Percentiles rank a stretch among this genome's conserved stretches.
Evolutionary conservation across 2,888 invertebrate species (phyloP).

Genomic region (Acrobasis suavella): DNA sequence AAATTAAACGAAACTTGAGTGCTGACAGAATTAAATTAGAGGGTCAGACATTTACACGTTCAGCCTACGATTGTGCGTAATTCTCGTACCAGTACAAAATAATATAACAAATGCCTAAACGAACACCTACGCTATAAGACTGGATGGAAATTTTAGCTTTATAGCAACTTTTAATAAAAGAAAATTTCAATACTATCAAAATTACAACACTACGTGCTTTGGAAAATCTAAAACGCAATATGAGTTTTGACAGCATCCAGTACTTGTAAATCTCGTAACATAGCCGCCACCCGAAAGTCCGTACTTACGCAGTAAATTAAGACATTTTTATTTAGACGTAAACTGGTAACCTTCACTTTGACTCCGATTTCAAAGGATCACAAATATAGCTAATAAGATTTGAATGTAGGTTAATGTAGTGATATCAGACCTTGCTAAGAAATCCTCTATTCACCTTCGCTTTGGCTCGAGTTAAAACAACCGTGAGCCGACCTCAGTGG

Average conservation of each 20-base stretch:
- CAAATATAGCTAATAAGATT: conserved; percentile 35
- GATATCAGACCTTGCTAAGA: conserved; percentile 29
- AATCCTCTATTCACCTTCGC: conserved; percentile 58
- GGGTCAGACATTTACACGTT: too few relatives aligned
- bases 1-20: not conserved
- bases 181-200: too few relatives aligned
- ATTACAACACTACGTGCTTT: too few relatives aligned
- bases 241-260: not conserved
- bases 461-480: conserved; percentile 46
- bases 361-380: conserved; percentile 38
- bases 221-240: too few relatives aligned
- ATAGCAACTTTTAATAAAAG: too few relatives aligned
- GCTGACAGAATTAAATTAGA: not conserved
- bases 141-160: too few relatives aligned
- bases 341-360: conserved; percentile 44
- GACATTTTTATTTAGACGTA: conserved; percentile 26
- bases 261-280: not conserved
- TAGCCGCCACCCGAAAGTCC: too few relatives aligned
- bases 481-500: conserved; percentile 51
- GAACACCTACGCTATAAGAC: too few relatives aligned
- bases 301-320: not conserved
- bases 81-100: too few relatives aligned
- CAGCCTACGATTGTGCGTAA: too few relatives aligned
- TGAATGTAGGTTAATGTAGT: conserved; percentile 52
- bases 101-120: too few relatives aligned